Conservation (phyloP, 2,888 invertebrate species). For the Phalera bucephala region DNA sequence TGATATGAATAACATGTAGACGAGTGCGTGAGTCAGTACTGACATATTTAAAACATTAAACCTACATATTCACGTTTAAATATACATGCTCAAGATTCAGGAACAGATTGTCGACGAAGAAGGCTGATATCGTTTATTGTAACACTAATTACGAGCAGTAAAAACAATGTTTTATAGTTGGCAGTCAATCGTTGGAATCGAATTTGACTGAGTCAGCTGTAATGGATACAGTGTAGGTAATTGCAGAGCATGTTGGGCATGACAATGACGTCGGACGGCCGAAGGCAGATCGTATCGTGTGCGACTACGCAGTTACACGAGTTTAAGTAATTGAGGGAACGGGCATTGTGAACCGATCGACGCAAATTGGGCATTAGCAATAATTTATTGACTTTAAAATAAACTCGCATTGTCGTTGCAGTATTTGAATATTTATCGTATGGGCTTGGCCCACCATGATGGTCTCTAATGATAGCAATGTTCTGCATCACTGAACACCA, state of each 20-base stretch:
- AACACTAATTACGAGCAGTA: conserved; percentile 69
- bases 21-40: conserved; percentile 44
- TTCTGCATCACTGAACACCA: conserved; percentile 73
- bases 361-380: conserved; percentile 82
- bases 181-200: conserved; percentile 68
- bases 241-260: conserved; percentile 72
- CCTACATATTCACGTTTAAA: conserved; percentile 38
- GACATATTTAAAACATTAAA: conserved; percentile 37
- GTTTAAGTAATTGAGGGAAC: conserved; percentile 83
- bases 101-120: conserved; percentile 42
- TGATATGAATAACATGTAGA: conserved; percentile 55
- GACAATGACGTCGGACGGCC: conserved; percentile 69
- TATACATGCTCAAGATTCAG: conserved; percentile 42
- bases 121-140: conserved; percentile 53
- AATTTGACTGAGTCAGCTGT: conserved; percentile 68
- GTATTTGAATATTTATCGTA: conserved; percentile 77
- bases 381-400: conserved; percentile 80
- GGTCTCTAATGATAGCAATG: conserved; percentile 77
- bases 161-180: conserved; percentile 72
- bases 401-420: conserved; percentile 72
- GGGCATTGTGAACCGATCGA: conserved; percentile 77
- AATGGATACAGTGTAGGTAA: conserved; percentile 72
- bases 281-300: conserved; percentile 73
- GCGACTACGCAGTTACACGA: conserved; percentile 71
- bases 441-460: conserved; percentile 62